Evolutionary conservation across 2,888 invertebrate genomes (phyloP).

Genomic region (Drosophila colorata): DNA sequence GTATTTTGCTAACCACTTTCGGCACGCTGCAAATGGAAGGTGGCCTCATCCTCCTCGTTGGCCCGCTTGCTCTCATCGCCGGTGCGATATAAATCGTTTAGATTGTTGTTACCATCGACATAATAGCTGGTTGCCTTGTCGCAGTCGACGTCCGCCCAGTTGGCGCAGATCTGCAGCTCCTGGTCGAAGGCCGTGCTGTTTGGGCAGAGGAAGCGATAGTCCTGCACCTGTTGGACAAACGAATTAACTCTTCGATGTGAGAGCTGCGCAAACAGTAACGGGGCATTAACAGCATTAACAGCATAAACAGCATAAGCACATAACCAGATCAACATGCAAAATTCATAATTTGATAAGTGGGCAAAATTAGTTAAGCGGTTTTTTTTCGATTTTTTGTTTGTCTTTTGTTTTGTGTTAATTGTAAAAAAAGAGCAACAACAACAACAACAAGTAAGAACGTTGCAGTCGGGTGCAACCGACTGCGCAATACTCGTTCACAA

Average conservation of each 20-base stretch:
- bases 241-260: slow-evolving; percentile 75
- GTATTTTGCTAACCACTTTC: slow-evolving; percentile 87
- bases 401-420: slow-evolving; percentile 12
- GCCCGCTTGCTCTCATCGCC: slow-evolving; percentile 85
- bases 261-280: slow-evolving; percentile 59
- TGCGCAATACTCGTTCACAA: too few species aligned
- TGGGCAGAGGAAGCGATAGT: slow-evolving; percentile 95
- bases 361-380: slow-evolving; percentile 51
- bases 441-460: slow-evolving; percentile 13
- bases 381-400: neutral
- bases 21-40: slow-evolving; percentile 90
- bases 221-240: slow-evolving; percentile 87
- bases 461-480: too few species aligned
- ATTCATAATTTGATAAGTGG: slow-evolving; percentile 57
- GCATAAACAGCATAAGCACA: slow-evolving; percentile 61
- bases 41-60: slow-evolving; percentile 90
- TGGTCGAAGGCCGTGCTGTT: slow-evolving; percentile 96
- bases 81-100: slow-evolving; percentile 91
- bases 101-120: slow-evolving; percentile 90
- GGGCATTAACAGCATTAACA: slow-evolving; percentile 31
- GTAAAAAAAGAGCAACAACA: slow-evolving; percentile 15
- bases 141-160: slow-evolving; percentile 96
- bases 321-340: slow-evolving; percentile 75
- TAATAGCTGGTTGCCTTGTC: slow-evolving; percentile 92
- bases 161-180: slow-evolving; percentile 95